Conservation (phyloP, 35 echinoderm and acorn worm genomes). For the Acanthaster planci region DNA sequence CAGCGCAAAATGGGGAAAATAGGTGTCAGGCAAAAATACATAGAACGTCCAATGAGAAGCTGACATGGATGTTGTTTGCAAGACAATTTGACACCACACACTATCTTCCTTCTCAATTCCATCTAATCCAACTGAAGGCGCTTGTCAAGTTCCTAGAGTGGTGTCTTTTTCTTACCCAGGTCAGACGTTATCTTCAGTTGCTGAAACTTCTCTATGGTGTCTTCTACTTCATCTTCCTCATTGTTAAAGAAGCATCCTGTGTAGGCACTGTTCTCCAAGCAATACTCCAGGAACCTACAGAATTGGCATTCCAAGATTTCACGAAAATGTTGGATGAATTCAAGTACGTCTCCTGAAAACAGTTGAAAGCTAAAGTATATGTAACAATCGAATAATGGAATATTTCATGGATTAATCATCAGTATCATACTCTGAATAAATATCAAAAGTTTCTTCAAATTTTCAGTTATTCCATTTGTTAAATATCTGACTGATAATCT, state of each 20-base stretch:
- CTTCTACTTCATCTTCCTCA: conserved; percentile 59
- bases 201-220: conserved; percentile 28
- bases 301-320: neutral
- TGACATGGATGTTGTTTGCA: too few relatives aligned
- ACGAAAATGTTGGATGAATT: neutral
- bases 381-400: neutral
- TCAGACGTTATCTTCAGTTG: conserved; percentile 28
- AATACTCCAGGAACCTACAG: conserved; percentile 64
- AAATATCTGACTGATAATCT: neutral
- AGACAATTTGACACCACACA: too few relatives aligned
- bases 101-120: too few relatives aligned
- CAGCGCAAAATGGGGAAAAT: too few relatives aligned
- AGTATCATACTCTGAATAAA: neutral
- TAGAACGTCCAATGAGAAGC: too few relatives aligned
- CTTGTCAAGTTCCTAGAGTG: neutral
- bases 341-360: neutral
- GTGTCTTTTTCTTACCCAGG: neutral
- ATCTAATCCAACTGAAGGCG: too few relatives aligned
- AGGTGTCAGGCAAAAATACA: too few relatives aligned
- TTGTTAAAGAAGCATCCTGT: conserved; percentile 59
- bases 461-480: neutral
- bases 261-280: conserved; percentile 66
- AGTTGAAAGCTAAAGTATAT: neutral
- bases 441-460: neutral
- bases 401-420: neutral